Base-by-base conservation (phyloP, 2,888 invertebrate species). In the Endomychus coccineus region DNA sequence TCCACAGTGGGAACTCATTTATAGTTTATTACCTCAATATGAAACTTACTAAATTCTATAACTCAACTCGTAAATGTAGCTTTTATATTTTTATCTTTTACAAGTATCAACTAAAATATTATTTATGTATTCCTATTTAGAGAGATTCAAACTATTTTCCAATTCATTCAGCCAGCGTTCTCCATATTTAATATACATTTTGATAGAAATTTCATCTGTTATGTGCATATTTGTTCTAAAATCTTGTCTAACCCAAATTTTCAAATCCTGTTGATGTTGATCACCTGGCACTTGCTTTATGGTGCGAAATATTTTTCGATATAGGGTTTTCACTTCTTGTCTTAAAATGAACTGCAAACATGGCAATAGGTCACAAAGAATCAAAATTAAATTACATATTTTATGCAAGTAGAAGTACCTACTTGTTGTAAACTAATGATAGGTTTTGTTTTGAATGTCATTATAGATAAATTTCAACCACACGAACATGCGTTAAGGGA, bases 311-410 rank as follows among this genome's bases (percentile, higher is more conserved):
- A 88, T 80, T 43, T 79, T 75, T 45, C 83, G 70, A 54, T 88
- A 89, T 0, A 88, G 62, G 51, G 77, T 80, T 12, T 87, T 59
- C 0, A 87, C 87, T 66, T 88, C 80, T 66, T 82, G 80, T 7
- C 84, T 76, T 16, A 85, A 61, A 62, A 89, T 74, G 61, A 89
- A 89, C 88, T 89, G 62, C 15, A 34, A 36, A 28, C 17, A 30
- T 16, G 16, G 25, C 21, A 14, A 25, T 34, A 27, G 30, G 23
- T 12, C 17, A 16, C 12, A 16, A 10, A 32, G 14, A 19, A 22
- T 13, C 31, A 13, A 17, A 14, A 21, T 16, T 10, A 7, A 19
- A 23, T 16, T 19, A 31, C 17, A 5, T 27, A 16, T 25, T 16
- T 16, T 33, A 9, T 7, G 3, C 22, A 25, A 27, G 25, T 19